Evolutionary conservation across 1,140 invertebrate genomes (phyloP), one percentile per base, ranked within the genome.

Genomic region (Meloidogyne chitwoodi): DNA sequence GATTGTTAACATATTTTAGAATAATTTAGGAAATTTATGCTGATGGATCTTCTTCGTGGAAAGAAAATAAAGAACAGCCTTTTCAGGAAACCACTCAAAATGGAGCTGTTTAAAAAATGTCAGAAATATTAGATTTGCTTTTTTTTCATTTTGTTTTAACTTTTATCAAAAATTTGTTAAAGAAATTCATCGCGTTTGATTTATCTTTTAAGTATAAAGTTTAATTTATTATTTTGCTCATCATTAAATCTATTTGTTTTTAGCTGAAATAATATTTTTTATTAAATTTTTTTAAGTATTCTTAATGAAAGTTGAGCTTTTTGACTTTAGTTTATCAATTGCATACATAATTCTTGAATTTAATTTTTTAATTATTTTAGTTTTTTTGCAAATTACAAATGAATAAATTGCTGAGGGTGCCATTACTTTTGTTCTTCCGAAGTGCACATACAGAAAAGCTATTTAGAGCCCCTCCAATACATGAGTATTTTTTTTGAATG

Each of bases 1-100:
- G n/a, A n/a, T n/a, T n/a, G n/a, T n/a, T n/a, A n/a, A n/a, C n/a
- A n/a, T n/a, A n/a, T n/a, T 34, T 38, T 26, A 68, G 48, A 67
- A n/a, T 16, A 76, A 10, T 76, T 77, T 16, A 77, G 76, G 76
- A 80, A 78, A 27, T 75, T 2, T 80, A 80, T 66, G 14, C 44
- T 26, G 78, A 80, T 66, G 79, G 79, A 16, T 56, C 79, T 22
- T 68, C 56, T 48, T 80, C 77, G 3, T 80, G 79, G 79, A 80
- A 80, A 29, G 77, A 79, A 34, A 80, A 80, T 41, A 31, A n/a
- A n/a, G 78, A 78, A 31, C 71, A 73, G n/a, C 71, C 41, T 8
- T 22, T 64, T 27, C 11, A 5, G 8, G 5, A 24, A 62, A 10
- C 4, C 44, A 48, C 3, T 19, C 44, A 48, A 48, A 48, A 19